phyloP scores from a whole-genome alignment of 2,888 invertebrate species.

The Cerceris rybyensis region DNA sequence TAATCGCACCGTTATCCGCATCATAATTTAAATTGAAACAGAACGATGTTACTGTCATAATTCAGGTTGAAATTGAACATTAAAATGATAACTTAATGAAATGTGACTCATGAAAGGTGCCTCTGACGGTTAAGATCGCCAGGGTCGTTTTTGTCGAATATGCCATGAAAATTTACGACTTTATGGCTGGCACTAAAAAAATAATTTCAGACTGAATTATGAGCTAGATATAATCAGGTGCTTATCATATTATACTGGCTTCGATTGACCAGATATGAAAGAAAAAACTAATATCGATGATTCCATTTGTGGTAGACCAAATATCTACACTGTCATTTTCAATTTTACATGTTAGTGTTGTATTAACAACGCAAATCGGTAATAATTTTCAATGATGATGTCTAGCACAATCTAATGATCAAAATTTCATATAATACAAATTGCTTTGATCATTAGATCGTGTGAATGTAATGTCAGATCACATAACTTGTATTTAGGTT shows the following conservation, averaged over 20 bases:
- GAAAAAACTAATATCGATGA: background rate
- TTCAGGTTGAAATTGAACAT: background rate
- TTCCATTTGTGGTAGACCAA: background rate
- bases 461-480: no score
- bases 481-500: no score
- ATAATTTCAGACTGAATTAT: conserved; percentile 30
- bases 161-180: conserved; percentile 32
- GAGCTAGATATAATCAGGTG: conserved; percentile 38
- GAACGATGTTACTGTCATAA: no score
- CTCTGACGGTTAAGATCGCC: background rate
- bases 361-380: background rate
- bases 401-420: no score
- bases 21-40: no score
- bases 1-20: no score
- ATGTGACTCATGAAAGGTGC: background rate
- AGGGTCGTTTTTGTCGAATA: background rate
- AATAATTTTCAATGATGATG: no score
- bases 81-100: background rate
- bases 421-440: no score
- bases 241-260: conserved; percentile 35
- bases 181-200: conserved; percentile 24
- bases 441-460: no score
- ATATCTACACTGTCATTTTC: background rate
- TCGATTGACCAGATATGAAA: background rate
- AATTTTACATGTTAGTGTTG: background rate